Base-by-base conservation (phyloP, 2,888 invertebrate species). In the Seira sanloemensis region DNA sequence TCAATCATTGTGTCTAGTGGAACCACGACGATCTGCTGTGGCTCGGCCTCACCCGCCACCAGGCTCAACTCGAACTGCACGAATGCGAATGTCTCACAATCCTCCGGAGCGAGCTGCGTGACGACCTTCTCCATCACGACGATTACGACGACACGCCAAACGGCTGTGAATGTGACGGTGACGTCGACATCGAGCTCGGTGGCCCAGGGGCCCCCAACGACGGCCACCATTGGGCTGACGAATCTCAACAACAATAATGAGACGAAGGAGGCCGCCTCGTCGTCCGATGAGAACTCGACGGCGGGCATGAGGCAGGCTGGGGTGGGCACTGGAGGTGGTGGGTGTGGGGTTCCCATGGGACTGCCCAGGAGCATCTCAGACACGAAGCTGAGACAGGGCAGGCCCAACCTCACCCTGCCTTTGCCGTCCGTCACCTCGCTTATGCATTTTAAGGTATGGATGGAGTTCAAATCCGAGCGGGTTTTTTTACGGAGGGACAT, bases 371-470 rank as follows among this genome's bases (percentile, higher is more conserved):
- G 91, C 78, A 90, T 91, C 82, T 91, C 91, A 37, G 91, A 91
- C 88, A 90, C 90, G 50, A 91, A 91, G 67, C 89, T 91, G 54
- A 89, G 91, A 37, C 90, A 90, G 86, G 90, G 90, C 76, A 90
- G 90, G 72, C 90, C 90, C n/a, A 90, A 90, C 88, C 90, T 91
- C 83, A 90, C 91, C 23, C 89, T 91, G 78, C 90, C 91, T 81
- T 90, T 91, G 71, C 91, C 91, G 78, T 91, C 91, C 75, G 90
- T 91, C 83, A 90, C 91, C 19, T 90, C 91, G 76, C 89, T 91
- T 74, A 91, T 91, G 91, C 91, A 91, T 80, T 91, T 91, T 85
- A 91, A 91, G 91, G 91, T 91, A 90, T n/a, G n/a, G n/a, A n/a
- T n/a, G n/a, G n/a, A n/a, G n/a, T n/a, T n/a, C n/a, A n/a, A n/a